Percentiles rank a stretch among this genome's conserved stretches.
Conservation (phyloP, 2,113 vertebrate genomes). For the Aptenodytes patagonicus region DNA sequence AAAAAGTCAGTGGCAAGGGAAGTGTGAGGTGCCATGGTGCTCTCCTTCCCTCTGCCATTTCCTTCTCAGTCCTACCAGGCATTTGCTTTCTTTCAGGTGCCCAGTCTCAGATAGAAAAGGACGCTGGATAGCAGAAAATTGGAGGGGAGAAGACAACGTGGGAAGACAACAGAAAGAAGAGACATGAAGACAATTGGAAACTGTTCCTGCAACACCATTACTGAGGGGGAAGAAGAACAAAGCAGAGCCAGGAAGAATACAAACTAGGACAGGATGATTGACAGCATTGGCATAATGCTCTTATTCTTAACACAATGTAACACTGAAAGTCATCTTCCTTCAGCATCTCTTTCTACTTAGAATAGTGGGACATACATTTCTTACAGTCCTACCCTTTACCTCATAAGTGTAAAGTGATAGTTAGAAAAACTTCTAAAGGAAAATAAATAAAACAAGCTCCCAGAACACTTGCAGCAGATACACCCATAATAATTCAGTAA, state of each 20-base stretch:
- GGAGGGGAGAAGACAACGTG: rapidly evolving
- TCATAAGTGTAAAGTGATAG: not conserved
- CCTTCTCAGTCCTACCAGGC: not conserved
- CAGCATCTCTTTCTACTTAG: not conserved
- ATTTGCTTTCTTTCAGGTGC: not conserved
- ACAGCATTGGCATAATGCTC: not conserved
- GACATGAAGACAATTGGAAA: not conserved
- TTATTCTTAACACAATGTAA: not conserved
- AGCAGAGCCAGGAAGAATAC: not conserved
- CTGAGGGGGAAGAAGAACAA: not conserved
- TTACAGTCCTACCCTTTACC: not conserved
- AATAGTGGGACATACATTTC: not conserved
- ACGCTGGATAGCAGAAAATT: not conserved
- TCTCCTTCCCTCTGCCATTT: not conserved
- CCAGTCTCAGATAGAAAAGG: not conserved
- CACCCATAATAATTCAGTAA: not conserved
- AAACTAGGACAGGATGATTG: not conserved
- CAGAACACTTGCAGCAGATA: not conserved
- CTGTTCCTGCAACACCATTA: not conserved
- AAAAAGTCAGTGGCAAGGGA: not conserved
- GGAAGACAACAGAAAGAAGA: not conserved
- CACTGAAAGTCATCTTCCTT: not conserved
- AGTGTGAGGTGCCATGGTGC: not conserved
- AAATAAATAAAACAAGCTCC: not conserved
- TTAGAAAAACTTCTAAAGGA: not conserved